A percentile compares a stretch with the other conserved stretches of the same genome.
phyloP scores from a whole-genome alignment of 2,888 invertebrate species.

The Ametastegia equiseti region DNA sequence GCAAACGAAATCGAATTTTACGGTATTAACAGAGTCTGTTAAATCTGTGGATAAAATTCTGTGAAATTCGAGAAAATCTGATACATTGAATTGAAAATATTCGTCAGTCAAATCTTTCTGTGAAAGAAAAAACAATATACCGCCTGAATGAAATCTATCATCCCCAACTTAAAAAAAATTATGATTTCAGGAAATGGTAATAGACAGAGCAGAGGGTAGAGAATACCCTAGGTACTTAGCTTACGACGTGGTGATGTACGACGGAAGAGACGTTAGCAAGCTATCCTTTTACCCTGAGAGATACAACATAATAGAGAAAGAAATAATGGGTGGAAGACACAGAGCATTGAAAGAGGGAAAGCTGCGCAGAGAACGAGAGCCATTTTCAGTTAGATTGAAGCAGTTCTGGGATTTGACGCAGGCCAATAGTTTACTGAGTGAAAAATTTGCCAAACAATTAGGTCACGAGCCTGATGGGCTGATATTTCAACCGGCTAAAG shows the following conservation, averaged over 20 bases:
- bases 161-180: neutral
- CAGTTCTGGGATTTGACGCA: conserved; percentile 92
- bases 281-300: conserved; percentile 87
- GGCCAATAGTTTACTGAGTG: conserved; percentile 84
- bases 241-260: conserved; percentile 94
- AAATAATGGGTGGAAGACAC: conserved; percentile 83
- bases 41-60: neutral
- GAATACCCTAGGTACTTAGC: conserved; percentile 93
- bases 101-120: neutral
- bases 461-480: conserved; percentile 98
- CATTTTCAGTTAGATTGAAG: conserved; percentile 94
- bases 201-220: conserved; percentile 88
- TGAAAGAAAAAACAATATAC: neutral
- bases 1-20: no score
- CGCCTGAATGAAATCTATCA: neutral
- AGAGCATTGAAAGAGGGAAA: conserved; percentile 87
- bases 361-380: conserved; percentile 87
- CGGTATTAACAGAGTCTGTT: no score
- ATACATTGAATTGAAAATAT: neutral
- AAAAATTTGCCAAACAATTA: conserved; percentile 90
- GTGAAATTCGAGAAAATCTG: no score
- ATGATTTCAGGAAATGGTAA: conserved; percentile 93
- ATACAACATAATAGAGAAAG: conserved; percentile 85
- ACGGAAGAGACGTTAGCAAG: conserved; percentile 87
- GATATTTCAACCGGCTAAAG: conserved; percentile 95